Conservation (phyloP, 2,113 vertebrate species). For the Ginglymostoma cirratum region DNA sequence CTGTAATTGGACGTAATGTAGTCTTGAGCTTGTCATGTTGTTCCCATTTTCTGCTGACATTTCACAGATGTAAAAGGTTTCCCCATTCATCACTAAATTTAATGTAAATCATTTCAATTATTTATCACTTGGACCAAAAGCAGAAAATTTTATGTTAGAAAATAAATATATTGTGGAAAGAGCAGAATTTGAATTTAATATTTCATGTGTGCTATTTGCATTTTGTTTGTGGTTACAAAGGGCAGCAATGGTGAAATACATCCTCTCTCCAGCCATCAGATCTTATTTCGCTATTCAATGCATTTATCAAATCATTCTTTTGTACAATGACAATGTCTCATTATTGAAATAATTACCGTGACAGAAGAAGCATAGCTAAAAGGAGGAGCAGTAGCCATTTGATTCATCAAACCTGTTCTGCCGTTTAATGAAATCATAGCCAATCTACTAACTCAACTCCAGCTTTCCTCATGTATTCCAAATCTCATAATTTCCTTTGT, state of each 20-base stretch:
- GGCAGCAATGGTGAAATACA: neutral
- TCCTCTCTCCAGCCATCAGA: neutral
- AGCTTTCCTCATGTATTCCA: neutral
- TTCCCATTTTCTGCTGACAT: neutral
- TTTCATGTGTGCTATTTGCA: neutral
- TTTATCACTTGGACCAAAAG: constrained; percentile 1
- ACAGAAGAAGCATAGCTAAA: neutral
- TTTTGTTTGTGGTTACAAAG: neutral
- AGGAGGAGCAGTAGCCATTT: neutral
- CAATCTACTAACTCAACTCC: neutral
- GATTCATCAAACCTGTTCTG: neutral
- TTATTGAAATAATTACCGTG: neutral
- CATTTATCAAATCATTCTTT: neutral
- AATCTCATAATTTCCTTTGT: neutral
- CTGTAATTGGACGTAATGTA: neutral
- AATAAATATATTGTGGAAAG: neutral
- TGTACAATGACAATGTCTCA: neutral
- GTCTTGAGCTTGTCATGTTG: neutral
- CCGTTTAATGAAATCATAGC: neutral
- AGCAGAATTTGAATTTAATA: neutral
- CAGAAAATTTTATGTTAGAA: neutral
- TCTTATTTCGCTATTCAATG: neutral
- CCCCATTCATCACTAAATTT: neutral
- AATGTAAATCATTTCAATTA: constrained; percentile 2
- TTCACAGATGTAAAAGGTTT: neutral